phyloP scores from a whole-genome alignment of 2,113 vertebrate genomes.

The Onychorhynchus coronatus region DNA sequence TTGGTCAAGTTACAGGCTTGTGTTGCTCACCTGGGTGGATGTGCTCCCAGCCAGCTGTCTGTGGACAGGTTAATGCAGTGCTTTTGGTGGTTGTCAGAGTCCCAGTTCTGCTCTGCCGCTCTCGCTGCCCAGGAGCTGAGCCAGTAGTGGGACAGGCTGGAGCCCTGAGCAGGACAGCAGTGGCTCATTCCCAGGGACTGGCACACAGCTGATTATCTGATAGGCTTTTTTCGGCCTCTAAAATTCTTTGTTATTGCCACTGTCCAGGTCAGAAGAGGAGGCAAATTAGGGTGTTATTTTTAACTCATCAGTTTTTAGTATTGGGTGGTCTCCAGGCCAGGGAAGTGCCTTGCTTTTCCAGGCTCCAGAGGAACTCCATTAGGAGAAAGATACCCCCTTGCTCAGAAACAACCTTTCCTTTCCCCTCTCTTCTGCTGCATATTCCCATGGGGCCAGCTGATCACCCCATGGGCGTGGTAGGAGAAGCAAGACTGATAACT shows the following conservation, averaged over 20 bases:
- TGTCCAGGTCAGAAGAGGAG: not conserved
- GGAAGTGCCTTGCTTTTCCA: not conserved
- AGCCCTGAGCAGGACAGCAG: not conserved
- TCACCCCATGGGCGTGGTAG: slow-evolving; percentile 10
- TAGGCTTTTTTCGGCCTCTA: not conserved
- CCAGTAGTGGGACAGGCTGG: not conserved
- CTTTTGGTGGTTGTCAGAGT: not conserved
- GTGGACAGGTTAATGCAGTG: not conserved
- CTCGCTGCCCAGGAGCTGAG: not conserved
- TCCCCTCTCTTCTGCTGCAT: not conserved
- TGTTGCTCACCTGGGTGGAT: not conserved
- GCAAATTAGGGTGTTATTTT: not conserved
- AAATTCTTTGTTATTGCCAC: not conserved
- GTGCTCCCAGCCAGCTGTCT: not conserved
- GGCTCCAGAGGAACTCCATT: not conserved
- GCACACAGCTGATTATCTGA: not conserved
- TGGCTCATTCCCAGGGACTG: rapidly evolving
- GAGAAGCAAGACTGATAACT: not conserved
- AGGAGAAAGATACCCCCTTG: not conserved
- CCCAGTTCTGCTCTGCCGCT: not conserved
- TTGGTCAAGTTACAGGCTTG: not conserved
- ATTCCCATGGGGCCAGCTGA: not conserved
- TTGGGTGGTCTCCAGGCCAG: not conserved
- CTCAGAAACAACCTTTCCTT: not conserved
- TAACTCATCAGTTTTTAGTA: not conserved